Percentiles rank a stretch among this genome's conserved stretches.
Evolutionary conservation across 2,113 vertebrate species (phyloP).

Genomic region (Engraulis encrasicolus): DNA sequence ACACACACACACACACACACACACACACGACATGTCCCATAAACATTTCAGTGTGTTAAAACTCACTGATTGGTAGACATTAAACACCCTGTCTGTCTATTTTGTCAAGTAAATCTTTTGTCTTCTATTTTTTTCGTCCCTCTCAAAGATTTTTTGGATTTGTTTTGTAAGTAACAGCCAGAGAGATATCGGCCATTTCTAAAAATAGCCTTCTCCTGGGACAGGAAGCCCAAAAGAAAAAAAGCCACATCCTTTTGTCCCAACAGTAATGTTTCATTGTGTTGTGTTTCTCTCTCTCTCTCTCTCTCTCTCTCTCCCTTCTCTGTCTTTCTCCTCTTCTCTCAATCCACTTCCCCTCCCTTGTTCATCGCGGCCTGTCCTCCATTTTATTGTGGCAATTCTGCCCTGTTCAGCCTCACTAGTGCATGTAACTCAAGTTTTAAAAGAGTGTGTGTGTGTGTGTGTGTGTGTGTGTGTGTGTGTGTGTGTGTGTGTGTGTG

Average conservation of each 20-base stretch:
- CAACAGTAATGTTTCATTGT: not conserved
- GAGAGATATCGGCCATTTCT: slow-evolving; percentile 33
- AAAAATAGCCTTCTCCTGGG: slow-evolving; percentile 41
- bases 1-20: too few relatives aligned
- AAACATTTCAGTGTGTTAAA: not conserved
- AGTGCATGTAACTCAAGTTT: slow-evolving; percentile 3
- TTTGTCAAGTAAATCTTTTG: slow-evolving; percentile 12
- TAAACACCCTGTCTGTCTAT: not conserved
- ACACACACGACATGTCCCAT: too few relatives aligned
- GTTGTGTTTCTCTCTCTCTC: slow-evolving; percentile 41
- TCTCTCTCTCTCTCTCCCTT: too few relatives aligned
- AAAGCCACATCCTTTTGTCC: slow-evolving; percentile 31
- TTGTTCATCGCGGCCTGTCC: slow-evolving; percentile 12
- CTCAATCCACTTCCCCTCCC: slow-evolving; percentile 21
- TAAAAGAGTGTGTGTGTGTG: too few relatives aligned
- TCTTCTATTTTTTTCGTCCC: not conserved
- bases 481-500: too few relatives aligned
- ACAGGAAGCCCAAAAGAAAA: slow-evolving; percentile 35
- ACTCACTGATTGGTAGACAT: not conserved
- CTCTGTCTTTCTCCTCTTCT: slow-evolving; percentile 51
- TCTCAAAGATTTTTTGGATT: slow-evolving; percentile 18
- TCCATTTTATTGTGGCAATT: slow-evolving; percentile 18
- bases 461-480: too few relatives aligned
- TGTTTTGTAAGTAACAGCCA: slow-evolving; percentile 36
- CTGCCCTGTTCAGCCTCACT: not conserved